phyloP scores from a whole-genome alignment of 2,797 vertebrate genomes.

The Ispidina lecontei region DNA sequence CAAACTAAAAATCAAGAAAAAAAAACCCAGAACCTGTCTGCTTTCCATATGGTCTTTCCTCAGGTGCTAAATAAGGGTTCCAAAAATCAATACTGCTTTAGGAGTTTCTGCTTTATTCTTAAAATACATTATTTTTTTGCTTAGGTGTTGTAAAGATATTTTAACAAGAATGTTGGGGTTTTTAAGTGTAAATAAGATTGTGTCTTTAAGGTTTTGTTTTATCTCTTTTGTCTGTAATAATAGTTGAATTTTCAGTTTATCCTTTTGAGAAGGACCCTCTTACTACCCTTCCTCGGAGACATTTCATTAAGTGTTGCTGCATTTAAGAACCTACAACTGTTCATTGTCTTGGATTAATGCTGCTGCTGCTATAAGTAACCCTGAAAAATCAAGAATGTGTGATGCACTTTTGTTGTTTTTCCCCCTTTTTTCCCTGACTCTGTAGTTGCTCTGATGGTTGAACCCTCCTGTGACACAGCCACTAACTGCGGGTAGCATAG shows the following conservation, averaged over 20 bases:
- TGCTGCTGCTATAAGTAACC: slow-evolving; percentile 81
- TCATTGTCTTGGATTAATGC: slow-evolving; percentile 78
- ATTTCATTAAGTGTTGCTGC: slow-evolving; percentile 77
- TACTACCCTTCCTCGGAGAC: slow-evolving; percentile 62
- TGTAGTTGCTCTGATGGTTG: slow-evolving; percentile 47
- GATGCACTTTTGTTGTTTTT: slow-evolving; percentile 76
- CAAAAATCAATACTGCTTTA: slow-evolving; percentile 77
- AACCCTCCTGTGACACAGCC: slow-evolving; percentile 74
- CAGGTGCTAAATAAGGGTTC: slow-evolving; percentile 81
- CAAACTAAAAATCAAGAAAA: fast-evolving
- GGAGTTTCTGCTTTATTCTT: slow-evolving; percentile 75
- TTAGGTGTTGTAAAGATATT: slow-evolving; percentile 74
- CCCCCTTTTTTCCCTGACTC: slow-evolving; percentile 22
- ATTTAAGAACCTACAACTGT: slow-evolving; percentile 72
- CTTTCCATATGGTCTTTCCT: slow-evolving; percentile 72
- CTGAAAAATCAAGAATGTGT: slow-evolving; percentile 81
- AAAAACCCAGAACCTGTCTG: background rate
- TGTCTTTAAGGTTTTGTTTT: slow-evolving; percentile 60
- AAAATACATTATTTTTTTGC: slow-evolving; percentile 71
- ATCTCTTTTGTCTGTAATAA: slow-evolving; percentile 52
- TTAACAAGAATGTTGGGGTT: slow-evolving; percentile 55
- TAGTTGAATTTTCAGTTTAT: slow-evolving; percentile 53
- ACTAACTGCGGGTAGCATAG: slow-evolving; percentile 41
- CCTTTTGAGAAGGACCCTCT: slow-evolving; percentile 67
- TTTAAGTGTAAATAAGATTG: slow-evolving; percentile 75